Percentiles rank a stretch among this genome's conserved stretches.
phyloP scores from a whole-genome alignment of 2,797 vertebrate species.

The Avahi laniger region DNA sequence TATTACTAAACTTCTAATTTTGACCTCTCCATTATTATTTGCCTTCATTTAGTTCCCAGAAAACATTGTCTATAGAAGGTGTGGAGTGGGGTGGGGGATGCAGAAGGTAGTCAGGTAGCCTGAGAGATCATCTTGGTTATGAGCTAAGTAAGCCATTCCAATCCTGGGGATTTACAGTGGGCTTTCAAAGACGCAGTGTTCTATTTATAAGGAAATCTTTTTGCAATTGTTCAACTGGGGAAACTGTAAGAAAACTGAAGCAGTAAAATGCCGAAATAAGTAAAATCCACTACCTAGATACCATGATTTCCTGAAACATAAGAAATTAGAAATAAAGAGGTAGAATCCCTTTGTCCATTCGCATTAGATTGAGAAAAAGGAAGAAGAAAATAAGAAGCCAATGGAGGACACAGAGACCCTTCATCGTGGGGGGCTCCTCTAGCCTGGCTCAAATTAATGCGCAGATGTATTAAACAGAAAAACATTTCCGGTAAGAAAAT shows the following conservation, averaged over 20 bases:
- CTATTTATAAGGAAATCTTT: background rate
- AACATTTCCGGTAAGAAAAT: background rate
- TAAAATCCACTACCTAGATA: background rate
- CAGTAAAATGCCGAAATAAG: slow-evolving; percentile 13
- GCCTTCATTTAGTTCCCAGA: slow-evolving; percentile 8
- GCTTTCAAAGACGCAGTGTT: background rate
- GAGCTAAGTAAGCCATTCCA: background rate
- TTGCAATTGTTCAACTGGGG: background rate
- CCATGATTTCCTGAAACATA: background rate
- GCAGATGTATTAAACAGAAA: background rate
- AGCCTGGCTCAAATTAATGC: background rate
- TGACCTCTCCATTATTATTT: background rate
- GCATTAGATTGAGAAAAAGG: background rate
- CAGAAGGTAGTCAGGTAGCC: background rate
- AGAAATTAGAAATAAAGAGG: background rate
- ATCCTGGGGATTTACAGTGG: background rate
- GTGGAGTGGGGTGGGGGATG: background rate
- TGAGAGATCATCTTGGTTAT: background rate
- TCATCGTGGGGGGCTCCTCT: background rate
- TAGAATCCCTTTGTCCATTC: background rate
- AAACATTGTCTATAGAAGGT: background rate
- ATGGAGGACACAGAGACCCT: background rate
- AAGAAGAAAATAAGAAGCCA: background rate
- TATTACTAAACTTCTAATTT: background rate
- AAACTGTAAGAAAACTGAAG: background rate